Evolutionary conservation across 2,113 vertebrate genomes (phyloP), one percentile per base, ranked within the genome.

Genomic region (Sturnira hondurensis): DNA sequence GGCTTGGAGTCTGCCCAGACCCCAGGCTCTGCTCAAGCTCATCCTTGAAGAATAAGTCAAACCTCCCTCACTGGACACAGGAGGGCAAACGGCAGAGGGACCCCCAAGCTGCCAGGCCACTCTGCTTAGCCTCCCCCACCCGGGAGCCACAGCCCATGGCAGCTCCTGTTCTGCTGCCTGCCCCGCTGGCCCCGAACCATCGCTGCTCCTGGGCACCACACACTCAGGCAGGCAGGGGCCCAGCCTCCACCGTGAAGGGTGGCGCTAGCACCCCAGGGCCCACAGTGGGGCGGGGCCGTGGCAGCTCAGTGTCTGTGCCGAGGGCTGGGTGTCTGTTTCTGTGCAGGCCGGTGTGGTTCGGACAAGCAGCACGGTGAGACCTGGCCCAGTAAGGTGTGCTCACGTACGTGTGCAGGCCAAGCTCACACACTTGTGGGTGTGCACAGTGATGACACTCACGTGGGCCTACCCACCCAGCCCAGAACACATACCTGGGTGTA

Each of bases 241-340:
- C 2, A 0, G 54, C 15, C 26, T 82, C 73, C 0, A 2, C 63
- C 10, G 31, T 5, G 26, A 31, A 45, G n/a, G 50, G n/a, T 0
- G 4, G 56, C 3, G 0, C 33, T 19, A 22, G 86, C 67, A n/a
- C 81, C 54, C 52, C 26, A 3, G 36, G 38, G 10, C 80, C 22
- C 4, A 1, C 4, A 1, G 26, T 0, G 26, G 26, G 14, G 56
- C 26, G 31, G n/a, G 78, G 20, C 17, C 1, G 1, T 0, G 14
- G 36, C 17, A 15, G 50, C 61, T 50, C 1, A 0, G 14, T 2
- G 0, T 56, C 61, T 1, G 17, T 38, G 41, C 73, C 11, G 14
- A 31, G 6, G 54, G 80, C 12, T 0, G 4, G 14, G 2, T 9
- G 11, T 43, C 24, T 6, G 4, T n/a, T n/a, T 58, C 8, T 20